Conservation (phyloP, 2,797 vertebrate species). For the Myripristis jacobus region DNA sequence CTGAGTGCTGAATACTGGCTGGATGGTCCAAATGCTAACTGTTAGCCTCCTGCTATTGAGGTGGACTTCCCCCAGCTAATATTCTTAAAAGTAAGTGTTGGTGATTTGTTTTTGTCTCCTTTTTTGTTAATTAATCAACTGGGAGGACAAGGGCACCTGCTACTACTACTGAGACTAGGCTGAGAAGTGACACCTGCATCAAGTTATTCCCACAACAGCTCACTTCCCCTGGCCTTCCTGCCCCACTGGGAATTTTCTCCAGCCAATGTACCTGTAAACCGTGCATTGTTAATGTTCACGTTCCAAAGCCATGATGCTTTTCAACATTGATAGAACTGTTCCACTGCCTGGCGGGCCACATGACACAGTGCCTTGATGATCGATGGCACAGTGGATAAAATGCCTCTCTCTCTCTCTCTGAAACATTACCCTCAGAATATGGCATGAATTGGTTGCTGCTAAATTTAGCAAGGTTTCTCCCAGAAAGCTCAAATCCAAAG, state of each 20-base stretch:
- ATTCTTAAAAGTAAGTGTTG: no score
- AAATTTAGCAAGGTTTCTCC: not conserved
- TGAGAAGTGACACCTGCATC: not conserved
- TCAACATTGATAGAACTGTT: not conserved
- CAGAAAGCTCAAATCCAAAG: not conserved
- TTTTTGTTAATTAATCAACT: no score
- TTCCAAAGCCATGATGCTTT: not conserved
- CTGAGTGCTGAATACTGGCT: no score
- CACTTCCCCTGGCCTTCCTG: not conserved
- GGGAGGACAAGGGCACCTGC: no score
- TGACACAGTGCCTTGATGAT: not conserved
- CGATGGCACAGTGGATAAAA: not conserved
- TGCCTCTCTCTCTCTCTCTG: not conserved
- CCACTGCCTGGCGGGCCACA: not conserved
- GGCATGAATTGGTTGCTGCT: not conserved
- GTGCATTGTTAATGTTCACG: not conserved
- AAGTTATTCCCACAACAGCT: not conserved
- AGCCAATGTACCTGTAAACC: not conserved
- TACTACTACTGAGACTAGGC: not conserved
- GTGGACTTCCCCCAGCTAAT: no score
- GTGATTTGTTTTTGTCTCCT: no score
- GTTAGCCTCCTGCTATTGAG: no score
- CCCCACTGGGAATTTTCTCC: not conserved
- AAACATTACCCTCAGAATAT: not conserved
- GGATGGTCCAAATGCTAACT: no score